These are phyloP conservation scores for Neocrepidodera transversa DNA, from an alignment of 2,888 invertebrate species.

Conservation along the genomic window DNA sequence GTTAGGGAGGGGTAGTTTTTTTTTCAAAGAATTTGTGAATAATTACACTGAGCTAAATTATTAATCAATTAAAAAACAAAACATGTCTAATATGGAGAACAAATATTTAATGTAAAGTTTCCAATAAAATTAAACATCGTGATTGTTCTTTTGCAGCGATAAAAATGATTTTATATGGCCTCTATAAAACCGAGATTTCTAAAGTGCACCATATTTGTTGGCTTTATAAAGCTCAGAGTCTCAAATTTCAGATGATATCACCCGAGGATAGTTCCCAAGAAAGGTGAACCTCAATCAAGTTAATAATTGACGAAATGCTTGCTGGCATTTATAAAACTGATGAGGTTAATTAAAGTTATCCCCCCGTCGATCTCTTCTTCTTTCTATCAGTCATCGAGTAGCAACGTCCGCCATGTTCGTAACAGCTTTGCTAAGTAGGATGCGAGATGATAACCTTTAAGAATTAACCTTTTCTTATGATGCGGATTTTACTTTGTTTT, in stretches of 20 bases:
- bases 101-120: no score
- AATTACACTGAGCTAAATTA: no score
- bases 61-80: no score
- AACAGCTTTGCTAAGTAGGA: slow-evolving; percentile 26
- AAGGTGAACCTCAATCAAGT: slow-evolving; percentile 26
- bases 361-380: slow-evolving; percentile 21
- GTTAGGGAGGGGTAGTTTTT: neutral
- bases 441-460: slow-evolving; percentile 18
- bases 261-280: slow-evolving; percentile 9
- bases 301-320: slow-evolving; percentile 28
- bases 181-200: slow-evolving; percentile 9
- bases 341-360: slow-evolving; percentile 38
- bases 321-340: slow-evolving; percentile 31
- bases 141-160: neutral
- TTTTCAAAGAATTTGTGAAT: no score
- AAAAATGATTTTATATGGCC: slow-evolving; percentile 7
- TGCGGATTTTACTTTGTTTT: slow-evolving; percentile 11
- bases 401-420: slow-evolving; percentile 21
- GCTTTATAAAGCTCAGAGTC: slow-evolving; percentile 7
- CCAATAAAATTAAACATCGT: no score
- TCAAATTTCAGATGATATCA: slow-evolving; percentile 26
- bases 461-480: slow-evolving; percentile 10
- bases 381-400: slow-evolving; percentile 32
- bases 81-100: no score
- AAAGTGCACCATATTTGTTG: slow-evolving; percentile 6